Evolutionary conservation across 2,797 vertebrate species (phyloP), one percentile per base, ranked within the genome.

Genomic region (Micropoecilia bifurca): DNA sequence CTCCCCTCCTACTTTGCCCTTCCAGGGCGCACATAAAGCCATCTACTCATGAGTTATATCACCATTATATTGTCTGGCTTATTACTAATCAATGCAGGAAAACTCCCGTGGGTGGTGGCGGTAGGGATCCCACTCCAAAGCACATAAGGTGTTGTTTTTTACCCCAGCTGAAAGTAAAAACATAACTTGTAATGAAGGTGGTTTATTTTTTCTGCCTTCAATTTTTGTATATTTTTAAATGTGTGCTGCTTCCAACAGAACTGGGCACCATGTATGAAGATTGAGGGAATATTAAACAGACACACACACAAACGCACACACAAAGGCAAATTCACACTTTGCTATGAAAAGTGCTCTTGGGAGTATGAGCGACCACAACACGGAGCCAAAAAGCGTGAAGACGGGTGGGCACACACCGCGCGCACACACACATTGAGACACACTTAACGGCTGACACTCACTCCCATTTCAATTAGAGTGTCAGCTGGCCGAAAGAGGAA

Each of bases 401-500:
- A 91, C 79, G 87, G 80, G 69, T 74, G 87, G 41, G 71, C 77
- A 20, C 59, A 20, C 87, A 50, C 76, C 78, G 13, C 46, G 3
- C 46, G 76, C 91, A 84, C 81, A 69, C 71, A 79, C 74, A 83
- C 77, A 75, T 77, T 66, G 74, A 28, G 59, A 74, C 77, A 74
- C 92, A 90, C 88, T 92, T 88, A 93, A 89, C 85, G 87, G 89
- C 90, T 93, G 90, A 94, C 92, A 92, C 92, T 93, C 91, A 90
- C 92, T 94, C 92, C 92, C 92, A 93, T 94, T 94, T 94, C 94
- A 94, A 95, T 94, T 94, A 93, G 92, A 94, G 92, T 78, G 91
- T 88, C 91, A 91, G 90, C 93, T 95, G 91, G 90, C 91, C 93
- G 90, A 87, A 93, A 94, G 90, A 92, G 90, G 91, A 87, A 80